Evolutionary conservation across 2,888 invertebrate genomes (phyloP), one percentile per base, ranked within the genome.

Genomic region (Pseudococcus jackbeardsleyi): DNA sequence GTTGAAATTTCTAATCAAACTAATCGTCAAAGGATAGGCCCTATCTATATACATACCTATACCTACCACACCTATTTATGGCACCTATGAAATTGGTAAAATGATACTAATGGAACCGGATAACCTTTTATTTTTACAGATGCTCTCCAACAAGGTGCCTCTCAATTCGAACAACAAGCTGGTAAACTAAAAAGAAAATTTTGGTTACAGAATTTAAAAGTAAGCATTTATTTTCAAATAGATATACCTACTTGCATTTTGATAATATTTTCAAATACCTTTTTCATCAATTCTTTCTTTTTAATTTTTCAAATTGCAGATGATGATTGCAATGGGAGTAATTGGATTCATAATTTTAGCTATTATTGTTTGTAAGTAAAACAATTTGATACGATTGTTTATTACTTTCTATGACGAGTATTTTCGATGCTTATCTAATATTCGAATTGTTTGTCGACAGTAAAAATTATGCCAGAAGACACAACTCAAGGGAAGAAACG

Each of bases 191-290:
- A 98, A 93, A 94, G 97, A 91, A 98, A 98, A 93, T 98, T 97
- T 92, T 99, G 98, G 98, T 95, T 98, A 95, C 97, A 98, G 93
- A 99, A 99, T 92, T 93, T 98, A 91, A 98, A 98, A 94, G 95
- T 95, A 91, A 90, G 90, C 84, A 48, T 7, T 82, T 1, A 46
- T 50, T 86, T 89, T 26, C 9, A 12, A 39, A 54, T 22, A 64
- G 7, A 0, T 68, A 86, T 22, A 64, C n/a, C 22, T 64, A 64
- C 64, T 42, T 87, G 15, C 26, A 15, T 42, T 17, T 59, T 6
- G 19, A 9, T 33, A 2, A 22, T 64, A 22, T 22, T 9, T 22
- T 64, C 22, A 7, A 46, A 82, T 46, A 4, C n/a, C n/a, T n/a
- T n/a, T 42, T 82, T 82, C 22, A 82, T 11, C 6, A 72, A 17